Evolutionary conservation across 2,888 invertebrate species (phyloP).

Genomic region (Philaethria dido): DNA sequence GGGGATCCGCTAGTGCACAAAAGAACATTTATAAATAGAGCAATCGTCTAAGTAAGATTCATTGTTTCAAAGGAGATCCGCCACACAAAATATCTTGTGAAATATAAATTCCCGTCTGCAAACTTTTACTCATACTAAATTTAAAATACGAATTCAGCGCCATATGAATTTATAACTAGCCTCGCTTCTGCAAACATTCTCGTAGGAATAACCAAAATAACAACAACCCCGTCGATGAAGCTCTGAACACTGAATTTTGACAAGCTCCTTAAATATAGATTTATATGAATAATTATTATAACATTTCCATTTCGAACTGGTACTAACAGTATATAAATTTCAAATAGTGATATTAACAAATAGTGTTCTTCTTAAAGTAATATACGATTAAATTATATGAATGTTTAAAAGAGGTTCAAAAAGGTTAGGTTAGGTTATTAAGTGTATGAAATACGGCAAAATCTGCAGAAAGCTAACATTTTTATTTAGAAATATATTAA

Average conservation of each 20-base stretch:
- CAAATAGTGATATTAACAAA: no score
- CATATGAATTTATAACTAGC: slow-evolving; percentile 46
- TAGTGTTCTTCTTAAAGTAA: no score
- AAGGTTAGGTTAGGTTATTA: no score
- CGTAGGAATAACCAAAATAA: slow-evolving; percentile 21
- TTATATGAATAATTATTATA: background rate
- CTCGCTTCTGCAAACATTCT: slow-evolving; percentile 22
- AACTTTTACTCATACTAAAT: slow-evolving; percentile 41
- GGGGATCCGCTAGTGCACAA: no score
- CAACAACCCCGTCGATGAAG: slow-evolving; percentile 6
- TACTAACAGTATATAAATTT: no score
- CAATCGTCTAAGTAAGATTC: background rate
- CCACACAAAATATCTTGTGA: slow-evolving; percentile 22
- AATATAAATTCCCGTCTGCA: slow-evolving; percentile 42
- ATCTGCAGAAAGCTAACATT: no score
- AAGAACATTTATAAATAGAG: no score
- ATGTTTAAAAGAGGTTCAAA: no score
- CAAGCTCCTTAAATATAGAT: background rate
- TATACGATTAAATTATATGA: no score
- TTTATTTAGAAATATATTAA: no score
- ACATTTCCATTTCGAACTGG: no score
- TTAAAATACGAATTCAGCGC: slow-evolving; percentile 43
- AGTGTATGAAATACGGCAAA: no score
- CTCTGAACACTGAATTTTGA: background rate
- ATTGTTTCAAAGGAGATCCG: background rate